Conservation (phyloP, 2,113 vertebrate species). For the Oncorhynchus kisutch region DNA sequence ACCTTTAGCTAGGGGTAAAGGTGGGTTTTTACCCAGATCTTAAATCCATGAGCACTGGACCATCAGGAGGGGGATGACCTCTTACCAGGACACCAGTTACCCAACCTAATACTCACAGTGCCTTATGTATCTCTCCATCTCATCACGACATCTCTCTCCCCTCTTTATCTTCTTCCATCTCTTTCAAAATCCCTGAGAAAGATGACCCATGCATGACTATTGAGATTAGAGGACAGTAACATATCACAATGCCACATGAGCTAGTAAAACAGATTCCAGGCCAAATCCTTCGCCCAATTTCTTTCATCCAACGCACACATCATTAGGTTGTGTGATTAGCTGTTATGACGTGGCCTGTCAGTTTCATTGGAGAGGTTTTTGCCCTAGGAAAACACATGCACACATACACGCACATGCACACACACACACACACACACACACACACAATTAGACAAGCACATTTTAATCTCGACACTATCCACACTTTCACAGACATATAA, state of each 20-base stretch:
- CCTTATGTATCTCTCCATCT: background rate
- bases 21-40: background rate
- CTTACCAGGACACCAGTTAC: background rate
- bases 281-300: background rate
- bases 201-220: background rate
- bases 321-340: background rate
- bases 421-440: constrained; percentile 1
- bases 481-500: constrained; percentile 16
- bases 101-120: background rate
- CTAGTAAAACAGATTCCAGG: background rate
- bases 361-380: background rate
- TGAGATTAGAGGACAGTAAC: constrained; percentile 24
- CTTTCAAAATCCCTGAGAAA: background rate
- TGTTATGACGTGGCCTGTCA: constrained; percentile 9
- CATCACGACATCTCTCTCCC: background rate
- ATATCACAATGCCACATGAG: constrained; percentile 19
- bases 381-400: constrained; percentile 1
- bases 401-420: background rate
- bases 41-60: background rate
- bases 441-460: background rate
- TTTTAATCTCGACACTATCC: constrained; percentile 2
- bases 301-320: background rate
- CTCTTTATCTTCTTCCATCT: background rate
- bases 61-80: background rate
- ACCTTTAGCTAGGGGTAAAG: background rate